Percentiles rank a stretch among this genome's conserved stretches.
phyloP scores from a whole-genome alignment of 2,888 invertebrate species.

The Leptopilina drosophilae region DNA sequence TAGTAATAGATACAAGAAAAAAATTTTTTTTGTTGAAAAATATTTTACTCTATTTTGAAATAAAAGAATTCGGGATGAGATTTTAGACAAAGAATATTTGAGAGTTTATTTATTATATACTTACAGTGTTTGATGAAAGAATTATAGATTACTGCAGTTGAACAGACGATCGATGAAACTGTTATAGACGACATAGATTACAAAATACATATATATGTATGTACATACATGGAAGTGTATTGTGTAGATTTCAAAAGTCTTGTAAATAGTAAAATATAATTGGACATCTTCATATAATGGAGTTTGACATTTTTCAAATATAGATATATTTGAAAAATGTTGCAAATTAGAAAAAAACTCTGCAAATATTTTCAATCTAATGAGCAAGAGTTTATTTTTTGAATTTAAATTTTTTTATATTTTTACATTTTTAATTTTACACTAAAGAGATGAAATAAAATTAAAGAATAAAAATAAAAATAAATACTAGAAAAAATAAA shows the following conservation, averaged over 20 bases:
- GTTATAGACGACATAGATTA: constrained; percentile 14
- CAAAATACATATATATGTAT: not conserved
- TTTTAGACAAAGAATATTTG: not conserved
- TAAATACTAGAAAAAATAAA: too few species aligned
- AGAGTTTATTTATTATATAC: not conserved
- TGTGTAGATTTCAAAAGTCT: not conserved
- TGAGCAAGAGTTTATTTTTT: too few species aligned
- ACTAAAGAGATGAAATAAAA: too few species aligned
- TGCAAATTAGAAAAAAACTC: too few species aligned
- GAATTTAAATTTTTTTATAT: too few species aligned
- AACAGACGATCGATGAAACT: constrained; percentile 25
- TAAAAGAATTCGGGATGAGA: not conserved
- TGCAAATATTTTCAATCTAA: too few species aligned
- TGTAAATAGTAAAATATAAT: not conserved
- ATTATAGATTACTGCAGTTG: not conserved
- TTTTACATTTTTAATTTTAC: too few species aligned
- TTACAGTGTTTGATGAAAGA: not conserved
- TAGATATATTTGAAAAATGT: too few species aligned
- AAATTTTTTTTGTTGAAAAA: not conserved
- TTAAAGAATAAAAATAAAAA: too few species aligned
- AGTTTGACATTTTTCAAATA: constrained; percentile 5
- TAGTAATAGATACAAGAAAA: too few species aligned
- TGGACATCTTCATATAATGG: not conserved
- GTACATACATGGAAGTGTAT: not conserved
- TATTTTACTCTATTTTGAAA: not conserved